A percentile compares a stretch with the other conserved stretches of the same genome.
Conservation (phyloP, 2,888 invertebrate species). For the Cantharis rufa region DNA sequence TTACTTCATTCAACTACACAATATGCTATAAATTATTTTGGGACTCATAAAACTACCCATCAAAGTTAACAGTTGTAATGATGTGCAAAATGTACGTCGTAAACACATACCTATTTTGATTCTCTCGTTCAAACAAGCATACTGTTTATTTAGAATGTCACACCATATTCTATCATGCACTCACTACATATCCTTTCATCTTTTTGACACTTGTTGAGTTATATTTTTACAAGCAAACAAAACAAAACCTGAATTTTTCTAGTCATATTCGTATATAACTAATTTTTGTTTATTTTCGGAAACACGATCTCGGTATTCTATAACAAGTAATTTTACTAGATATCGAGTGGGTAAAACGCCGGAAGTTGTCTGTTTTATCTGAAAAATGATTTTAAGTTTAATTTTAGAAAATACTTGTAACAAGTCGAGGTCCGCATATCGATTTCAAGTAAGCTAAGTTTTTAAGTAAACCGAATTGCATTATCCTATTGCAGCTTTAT, state of each 20-base stretch:
- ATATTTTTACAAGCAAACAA: slow-evolving; percentile 16
- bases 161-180: slow-evolving; percentile 26
- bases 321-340: slow-evolving; percentile 1
- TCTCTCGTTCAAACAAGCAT: slow-evolving; percentile 15
- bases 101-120: slow-evolving; percentile 31
- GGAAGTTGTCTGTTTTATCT: background rate
- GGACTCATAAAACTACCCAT: slow-evolving; percentile 17
- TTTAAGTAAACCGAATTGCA: background rate
- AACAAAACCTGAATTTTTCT: background rate
- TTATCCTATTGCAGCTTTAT: too few relatives aligned
- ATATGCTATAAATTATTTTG: background rate
- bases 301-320: background rate
- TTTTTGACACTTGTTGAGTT: slow-evolving; percentile 28
- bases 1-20: background rate
- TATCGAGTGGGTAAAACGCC: slow-evolving; percentile 1
- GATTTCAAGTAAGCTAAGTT: background rate
- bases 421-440: background rate
- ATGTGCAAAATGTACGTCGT: slow-evolving; percentile 34
- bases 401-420: background rate
- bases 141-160: slow-evolving; percentile 26
- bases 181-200: slow-evolving; percentile 21
- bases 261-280: background rate
- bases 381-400: slow-evolving; percentile 1
- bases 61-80: slow-evolving; percentile 33
- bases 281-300: background rate